Base-by-base conservation (phyloP, 2,797 vertebrate genomes). In the Xenopus petersii region DNA sequence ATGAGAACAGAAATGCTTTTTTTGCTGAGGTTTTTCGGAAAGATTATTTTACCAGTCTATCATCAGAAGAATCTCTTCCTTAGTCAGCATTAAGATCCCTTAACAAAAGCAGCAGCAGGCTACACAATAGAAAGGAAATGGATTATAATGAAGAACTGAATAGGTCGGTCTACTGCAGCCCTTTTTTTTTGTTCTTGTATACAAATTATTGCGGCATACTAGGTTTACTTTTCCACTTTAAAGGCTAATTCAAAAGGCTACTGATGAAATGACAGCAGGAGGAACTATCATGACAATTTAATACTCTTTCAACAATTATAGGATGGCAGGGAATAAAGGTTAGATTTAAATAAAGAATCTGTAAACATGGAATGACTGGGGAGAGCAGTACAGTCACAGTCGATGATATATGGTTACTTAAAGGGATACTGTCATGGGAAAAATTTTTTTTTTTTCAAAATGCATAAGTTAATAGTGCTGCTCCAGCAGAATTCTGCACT, bases 61-160 rank as follows among this genome's bases (percentile, higher is more conserved):
- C 4, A 15, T 70, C 81, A 81, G 75, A 73, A 75, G 47, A 66
- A 67, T 62, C 69, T 82, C 58, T 72, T 79, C 61, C 75, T 80
- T 65, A 74, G 65, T 65, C 13, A 51, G 62, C 54, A 63, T 77
- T 79, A 74, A 59, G 51, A 73, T 79, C 17, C 16, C 64, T 62
- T 62, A 56, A 68, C 3, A 71, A 10, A 76, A 60, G 9, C 72
- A 81, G 21, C 21, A 21, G 59, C 79, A 74, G 81, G 79, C 74
- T 58, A 64, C 55, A 80, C 64, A 68, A 61, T 16, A 51, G 63
- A 49, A 63, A 77, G 66, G 49, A 77, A 68, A 73, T 60, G 42
- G 30, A 63, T 72, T 64, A 58, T 71, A 72, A 73, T 48, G 54
- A 55, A 77, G 60, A 56, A 46, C 11, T 51, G 64, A 73, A 64